Percentiles rank a stretch among this genome's conserved stretches.
Conservation (phyloP, 1,140 invertebrate genomes). For the Rhagoletis zephyria region DNA sequence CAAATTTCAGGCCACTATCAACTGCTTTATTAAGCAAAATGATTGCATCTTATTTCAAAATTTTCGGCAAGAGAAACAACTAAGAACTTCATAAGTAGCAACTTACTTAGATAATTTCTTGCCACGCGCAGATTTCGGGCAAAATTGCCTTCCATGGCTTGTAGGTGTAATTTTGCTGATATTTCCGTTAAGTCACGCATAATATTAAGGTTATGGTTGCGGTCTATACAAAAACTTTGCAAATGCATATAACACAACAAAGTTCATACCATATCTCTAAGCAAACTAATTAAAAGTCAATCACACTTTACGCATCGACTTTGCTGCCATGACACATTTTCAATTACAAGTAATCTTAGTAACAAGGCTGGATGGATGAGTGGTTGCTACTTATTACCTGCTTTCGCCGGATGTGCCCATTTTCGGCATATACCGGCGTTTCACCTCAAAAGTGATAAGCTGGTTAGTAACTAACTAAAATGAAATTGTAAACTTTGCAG, state of each 20-base stretch:
- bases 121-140: too few relatives aligned
- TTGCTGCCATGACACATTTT: background rate
- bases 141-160: too few relatives aligned
- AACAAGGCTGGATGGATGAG: background rate
- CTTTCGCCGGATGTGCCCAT: too few relatives aligned
- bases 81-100: too few relatives aligned
- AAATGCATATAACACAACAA: background rate
- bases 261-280: background rate
- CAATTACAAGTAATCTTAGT: background rate
- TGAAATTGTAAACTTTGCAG: background rate
- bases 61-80: too few relatives aligned
- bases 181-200: background rate
- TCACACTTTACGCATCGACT: background rate
- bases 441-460: background rate
- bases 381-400: too few relatives aligned
- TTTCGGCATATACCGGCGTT: background rate
- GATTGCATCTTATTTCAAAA: too few relatives aligned
- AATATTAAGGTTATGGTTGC: background rate
- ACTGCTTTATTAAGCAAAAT: too few relatives aligned
- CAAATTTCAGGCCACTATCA: too few relatives aligned
- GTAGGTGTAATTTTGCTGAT: background rate
- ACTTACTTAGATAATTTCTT: too few relatives aligned
- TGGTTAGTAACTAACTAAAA: background rate
- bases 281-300: constrained; percentile 35
- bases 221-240: background rate